Conservation (phyloP, 2,888 invertebrate genomes). For the Cyrtodaria siliqua region DNA sequence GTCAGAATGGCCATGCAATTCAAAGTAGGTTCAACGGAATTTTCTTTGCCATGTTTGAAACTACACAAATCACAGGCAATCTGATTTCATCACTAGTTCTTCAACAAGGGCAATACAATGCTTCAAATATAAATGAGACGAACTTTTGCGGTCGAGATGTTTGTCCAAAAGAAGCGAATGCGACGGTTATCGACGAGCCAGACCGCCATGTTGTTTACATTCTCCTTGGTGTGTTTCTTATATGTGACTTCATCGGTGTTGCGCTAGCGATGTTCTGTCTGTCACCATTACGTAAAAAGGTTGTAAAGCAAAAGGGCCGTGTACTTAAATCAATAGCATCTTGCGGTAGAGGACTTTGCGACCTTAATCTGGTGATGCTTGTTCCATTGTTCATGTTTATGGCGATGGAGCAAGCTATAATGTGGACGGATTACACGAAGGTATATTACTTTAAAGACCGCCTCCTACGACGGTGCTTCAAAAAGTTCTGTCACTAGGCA, state of each 20-base stretch:
- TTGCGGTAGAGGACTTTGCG: constrained; percentile 66
- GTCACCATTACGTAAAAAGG: constrained; percentile 61
- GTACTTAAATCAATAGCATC: constrained; percentile 59
- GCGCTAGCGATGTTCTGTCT: constrained; percentile 71
- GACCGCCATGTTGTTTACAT: constrained; percentile 70
- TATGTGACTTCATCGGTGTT: constrained; percentile 75
- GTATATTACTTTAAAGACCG: too few species aligned
- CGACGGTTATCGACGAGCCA: constrained; percentile 67
- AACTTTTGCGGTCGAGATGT: constrained; percentile 71
- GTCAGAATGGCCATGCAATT: constrained; percentile 69
- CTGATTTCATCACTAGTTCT: constrained; percentile 80
- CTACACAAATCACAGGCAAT: constrained; percentile 81
- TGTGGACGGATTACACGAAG: constrained; percentile 83
- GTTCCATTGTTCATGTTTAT: constrained; percentile 81
- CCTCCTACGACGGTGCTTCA: too few species aligned
- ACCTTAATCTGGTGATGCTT: constrained; percentile 74
- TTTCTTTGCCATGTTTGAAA: constrained; percentile 79
- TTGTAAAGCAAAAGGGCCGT: constrained; percentile 44
- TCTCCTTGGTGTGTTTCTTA: constrained; percentile 78
- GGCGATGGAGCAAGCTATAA: constrained; percentile 81
- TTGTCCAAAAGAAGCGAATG: constrained; percentile 65
- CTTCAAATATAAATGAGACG: constrained; percentile 21
- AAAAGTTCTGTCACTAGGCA: too few species aligned
- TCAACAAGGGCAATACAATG: constrained; percentile 64
- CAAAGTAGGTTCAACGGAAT: constrained; percentile 80